phyloP scores from a whole-genome alignment of 1,140 invertebrate genomes.

The Hyphantria cunea region DNA sequence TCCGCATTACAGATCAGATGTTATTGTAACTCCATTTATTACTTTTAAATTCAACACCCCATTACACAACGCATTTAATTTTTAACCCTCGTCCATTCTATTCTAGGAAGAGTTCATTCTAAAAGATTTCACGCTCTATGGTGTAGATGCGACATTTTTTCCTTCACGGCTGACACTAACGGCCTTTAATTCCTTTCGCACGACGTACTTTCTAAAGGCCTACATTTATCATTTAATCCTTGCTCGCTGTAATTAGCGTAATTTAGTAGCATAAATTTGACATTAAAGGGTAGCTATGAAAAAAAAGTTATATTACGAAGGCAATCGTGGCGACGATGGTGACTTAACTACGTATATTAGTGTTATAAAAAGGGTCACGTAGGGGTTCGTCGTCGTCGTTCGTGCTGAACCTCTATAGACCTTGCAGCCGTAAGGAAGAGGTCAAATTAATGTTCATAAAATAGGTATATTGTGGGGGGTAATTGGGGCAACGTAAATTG shows the following conservation, averaged over 20 bases:
- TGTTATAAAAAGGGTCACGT: constrained; percentile 3
- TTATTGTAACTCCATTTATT: not conserved
- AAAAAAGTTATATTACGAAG: constrained; percentile 18
- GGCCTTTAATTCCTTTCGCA: constrained; percentile 53
- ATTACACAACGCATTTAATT: too few species aligned
- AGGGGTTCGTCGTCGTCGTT: constrained; percentile 8
- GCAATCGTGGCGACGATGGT: not conserved
- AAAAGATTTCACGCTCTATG: constrained; percentile 18
- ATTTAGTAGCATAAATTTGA: constrained; percentile 51
- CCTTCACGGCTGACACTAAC: constrained; percentile 40
- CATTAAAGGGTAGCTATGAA: constrained; percentile 34
- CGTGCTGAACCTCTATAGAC: too few species aligned
- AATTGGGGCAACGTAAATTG: too few species aligned
- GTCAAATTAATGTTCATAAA: too few species aligned
- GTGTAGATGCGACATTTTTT: constrained; percentile 39
- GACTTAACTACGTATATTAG: constrained; percentile 3
- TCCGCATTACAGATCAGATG: too few species aligned
- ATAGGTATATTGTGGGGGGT: too few species aligned
- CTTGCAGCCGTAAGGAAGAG: too few species aligned
- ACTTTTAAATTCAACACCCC: too few species aligned
- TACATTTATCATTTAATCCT: constrained; percentile 61
- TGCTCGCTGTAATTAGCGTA: constrained; percentile 55
- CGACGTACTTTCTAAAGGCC: constrained; percentile 49
- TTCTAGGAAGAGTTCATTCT: too few species aligned
- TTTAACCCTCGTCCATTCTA: not conserved